Percentiles rank a stretch among this genome's conserved stretches.
phyloP scores from a whole-genome alignment of 2,113 vertebrate genomes.

The Neodontobutis hainanensis region DNA sequence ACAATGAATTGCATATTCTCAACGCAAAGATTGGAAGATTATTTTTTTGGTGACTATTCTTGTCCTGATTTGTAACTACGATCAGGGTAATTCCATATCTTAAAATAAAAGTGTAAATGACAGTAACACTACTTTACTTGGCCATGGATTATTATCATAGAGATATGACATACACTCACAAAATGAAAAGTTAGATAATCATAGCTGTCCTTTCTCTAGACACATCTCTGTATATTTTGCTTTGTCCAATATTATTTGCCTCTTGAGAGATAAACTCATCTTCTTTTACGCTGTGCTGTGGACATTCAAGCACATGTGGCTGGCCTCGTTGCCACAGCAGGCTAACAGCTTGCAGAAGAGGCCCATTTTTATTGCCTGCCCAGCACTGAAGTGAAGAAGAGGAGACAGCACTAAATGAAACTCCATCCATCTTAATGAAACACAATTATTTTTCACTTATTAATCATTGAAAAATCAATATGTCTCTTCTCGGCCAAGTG shows the following conservation, averaged over 20 bases:
- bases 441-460: slow-evolving; percentile 99
- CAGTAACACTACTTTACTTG: background rate
- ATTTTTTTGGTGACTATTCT: background rate
- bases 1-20: slow-evolving; percentile 4
- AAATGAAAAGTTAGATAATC: slow-evolving; percentile 44
- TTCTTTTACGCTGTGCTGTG: slow-evolving; percentile 39
- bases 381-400: slow-evolving; percentile 92
- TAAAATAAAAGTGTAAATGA: too few relatives aligned
- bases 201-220: slow-evolving; percentile 35
- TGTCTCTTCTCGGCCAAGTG: slow-evolving; percentile 94
- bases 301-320: slow-evolving; percentile 52
- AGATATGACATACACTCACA: slow-evolving; percentile 61
- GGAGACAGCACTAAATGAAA: slow-evolving; percentile 99
- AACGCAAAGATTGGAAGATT: background rate
- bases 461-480: slow-evolving; percentile 99
- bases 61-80: background rate
- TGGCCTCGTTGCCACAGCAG: slow-evolving; percentile 95
- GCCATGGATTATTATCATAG: slow-evolving; percentile 28
- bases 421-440: slow-evolving; percentile 99
- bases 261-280: slow-evolving; percentile 68
- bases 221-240: slow-evolving; percentile 43
- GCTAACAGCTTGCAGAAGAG: slow-evolving; percentile 87
- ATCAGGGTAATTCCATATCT: too few relatives aligned
- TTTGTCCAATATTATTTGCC: slow-evolving; percentile 38
- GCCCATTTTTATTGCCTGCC: slow-evolving; percentile 95